Conservation (phyloP, 2,113 vertebrate genomes). For the Labeo rohita region DNA sequence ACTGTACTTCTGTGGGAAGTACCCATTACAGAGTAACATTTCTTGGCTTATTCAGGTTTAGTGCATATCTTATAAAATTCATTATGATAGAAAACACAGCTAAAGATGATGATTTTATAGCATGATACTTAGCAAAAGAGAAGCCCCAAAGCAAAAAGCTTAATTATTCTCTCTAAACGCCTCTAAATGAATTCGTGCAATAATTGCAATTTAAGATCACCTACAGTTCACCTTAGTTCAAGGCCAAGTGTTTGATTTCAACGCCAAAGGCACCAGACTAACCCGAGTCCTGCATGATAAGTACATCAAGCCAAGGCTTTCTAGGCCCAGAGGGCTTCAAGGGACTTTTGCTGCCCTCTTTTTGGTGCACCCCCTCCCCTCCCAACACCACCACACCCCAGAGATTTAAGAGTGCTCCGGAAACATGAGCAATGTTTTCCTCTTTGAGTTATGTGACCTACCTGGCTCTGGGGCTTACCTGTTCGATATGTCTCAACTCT, state of each 20-base stretch:
- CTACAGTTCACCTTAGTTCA: conserved; percentile 44
- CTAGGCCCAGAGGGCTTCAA: conserved; percentile 54
- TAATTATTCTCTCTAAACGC: background rate
- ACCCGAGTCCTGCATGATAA: conserved; percentile 51
- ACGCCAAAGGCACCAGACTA: conserved; percentile 54
- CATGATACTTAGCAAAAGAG: background rate
- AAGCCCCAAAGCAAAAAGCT: background rate
- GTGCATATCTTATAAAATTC: background rate
- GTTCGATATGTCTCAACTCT: conserved; percentile 50
- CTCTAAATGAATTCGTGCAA: conserved; percentile 4
- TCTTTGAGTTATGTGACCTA: conserved; percentile 55
- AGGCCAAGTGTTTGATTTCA: conserved; percentile 55
- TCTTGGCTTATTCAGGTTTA: background rate
- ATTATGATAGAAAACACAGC: background rate
- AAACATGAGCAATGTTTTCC: conserved; percentile 65
- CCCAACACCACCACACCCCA: conserved; percentile 23
- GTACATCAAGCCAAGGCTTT: conserved; percentile 53
- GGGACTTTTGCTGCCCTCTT: conserved; percentile 55
- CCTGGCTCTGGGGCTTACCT: conserved; percentile 60
- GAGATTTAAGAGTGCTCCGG: conserved; percentile 52
- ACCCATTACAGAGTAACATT: background rate
- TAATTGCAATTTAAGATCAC: conserved; percentile 29
- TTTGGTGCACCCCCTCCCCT: conserved; percentile 19
- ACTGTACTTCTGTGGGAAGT: background rate
- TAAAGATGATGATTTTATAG: background rate